phyloP scores from a whole-genome alignment of 1,140 invertebrate genomes.

The Neoseiulus cucumeris region DNA sequence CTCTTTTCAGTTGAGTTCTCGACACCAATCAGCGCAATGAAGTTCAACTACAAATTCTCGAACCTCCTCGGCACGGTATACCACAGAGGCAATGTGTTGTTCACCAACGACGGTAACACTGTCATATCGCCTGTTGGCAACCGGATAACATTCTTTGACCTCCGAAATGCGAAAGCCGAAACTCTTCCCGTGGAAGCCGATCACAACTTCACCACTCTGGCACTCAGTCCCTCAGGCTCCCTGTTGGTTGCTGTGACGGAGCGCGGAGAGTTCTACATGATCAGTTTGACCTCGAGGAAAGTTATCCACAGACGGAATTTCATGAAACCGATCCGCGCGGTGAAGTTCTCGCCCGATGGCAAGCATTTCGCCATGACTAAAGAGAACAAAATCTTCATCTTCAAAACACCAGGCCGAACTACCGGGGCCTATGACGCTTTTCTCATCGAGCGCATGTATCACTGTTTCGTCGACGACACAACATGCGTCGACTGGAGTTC shows the following conservation, averaged over 20 bases:
- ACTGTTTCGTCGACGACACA: conserved; percentile 53
- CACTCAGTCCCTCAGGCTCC: conserved; percentile 67
- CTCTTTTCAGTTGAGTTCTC: neutral
- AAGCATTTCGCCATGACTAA: conserved; percentile 67
- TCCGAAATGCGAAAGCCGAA: conserved; percentile 77
- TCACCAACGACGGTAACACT: conserved; percentile 69
- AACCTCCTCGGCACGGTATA: conserved; percentile 87
- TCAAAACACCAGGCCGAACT: conserved; percentile 55
- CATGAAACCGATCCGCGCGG: conserved; percentile 42
- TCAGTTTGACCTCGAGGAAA: conserved; percentile 56
- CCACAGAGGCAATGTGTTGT: conserved; percentile 62
- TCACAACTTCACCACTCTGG: conserved; percentile 62
- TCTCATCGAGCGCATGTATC: conserved; percentile 56
- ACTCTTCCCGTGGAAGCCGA: conserved; percentile 67
- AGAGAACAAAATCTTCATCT: conserved; percentile 64
- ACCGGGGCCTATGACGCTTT: conserved; percentile 70
- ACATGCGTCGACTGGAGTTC: conserved; percentile 72
- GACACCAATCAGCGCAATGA: conserved; percentile 15
- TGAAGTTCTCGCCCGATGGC: conserved; percentile 85
- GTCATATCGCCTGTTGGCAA: conserved; percentile 90
- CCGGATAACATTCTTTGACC: conserved; percentile 67
- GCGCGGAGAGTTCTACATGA: conserved; percentile 33
- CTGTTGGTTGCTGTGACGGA: conserved; percentile 70
- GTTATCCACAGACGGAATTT: conserved; percentile 67
- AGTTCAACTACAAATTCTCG: conserved; percentile 46